phyloP scores from a whole-genome alignment of 2,113 vertebrate genomes.

The Oriolus oriolus region DNA sequence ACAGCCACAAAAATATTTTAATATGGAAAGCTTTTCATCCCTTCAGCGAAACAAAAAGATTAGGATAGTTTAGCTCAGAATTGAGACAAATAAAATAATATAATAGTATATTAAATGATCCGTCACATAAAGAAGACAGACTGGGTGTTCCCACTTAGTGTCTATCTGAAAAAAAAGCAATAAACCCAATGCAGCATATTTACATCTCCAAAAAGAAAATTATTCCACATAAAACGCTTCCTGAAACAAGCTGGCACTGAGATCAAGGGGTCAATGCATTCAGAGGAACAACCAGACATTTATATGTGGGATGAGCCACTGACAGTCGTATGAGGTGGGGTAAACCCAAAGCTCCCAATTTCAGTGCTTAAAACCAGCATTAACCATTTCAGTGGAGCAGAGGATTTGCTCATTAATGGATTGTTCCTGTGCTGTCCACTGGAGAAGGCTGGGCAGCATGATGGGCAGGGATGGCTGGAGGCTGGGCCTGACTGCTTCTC shows the following conservation, averaged over 20 bases:
- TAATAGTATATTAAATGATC: background rate
- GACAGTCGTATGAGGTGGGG: background rate
- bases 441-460: accelerated
- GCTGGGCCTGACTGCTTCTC: background rate
- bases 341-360: background rate
- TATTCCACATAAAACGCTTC: background rate
- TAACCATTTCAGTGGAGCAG: background rate
- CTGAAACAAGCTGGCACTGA: background rate
- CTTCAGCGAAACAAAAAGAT: constrained; percentile 40
- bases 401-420: background rate
- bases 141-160: background rate
- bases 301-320: background rate
- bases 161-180: background rate
- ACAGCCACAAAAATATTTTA: background rate
- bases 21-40: background rate
- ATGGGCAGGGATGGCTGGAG: background rate
- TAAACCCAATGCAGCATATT: background rate
- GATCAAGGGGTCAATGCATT: background rate
- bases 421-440: background rate
- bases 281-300: background rate
- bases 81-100: constrained; percentile 11
- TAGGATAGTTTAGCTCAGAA: constrained; percentile 5
- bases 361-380: background rate
- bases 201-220: background rate
- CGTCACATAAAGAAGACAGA: background rate